Evolutionary conservation across 1,140 invertebrate genomes (phyloP).

Genomic region (Hyles euphorbiae): DNA sequence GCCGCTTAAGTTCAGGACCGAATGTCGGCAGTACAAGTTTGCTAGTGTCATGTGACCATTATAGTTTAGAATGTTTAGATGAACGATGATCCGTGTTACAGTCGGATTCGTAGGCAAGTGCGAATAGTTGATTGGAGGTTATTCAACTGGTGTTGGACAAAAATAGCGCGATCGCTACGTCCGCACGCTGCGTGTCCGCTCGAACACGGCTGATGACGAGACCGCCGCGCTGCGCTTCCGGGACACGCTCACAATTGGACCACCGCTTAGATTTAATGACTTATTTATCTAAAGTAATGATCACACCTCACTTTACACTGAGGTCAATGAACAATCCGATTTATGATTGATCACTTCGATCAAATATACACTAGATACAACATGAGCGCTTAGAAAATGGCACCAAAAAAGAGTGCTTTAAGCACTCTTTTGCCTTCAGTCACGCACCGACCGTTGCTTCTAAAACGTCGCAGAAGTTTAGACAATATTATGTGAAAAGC

Average conservation of each 20-base stretch:
- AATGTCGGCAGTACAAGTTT: not conserved
- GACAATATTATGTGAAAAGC: too few species aligned
- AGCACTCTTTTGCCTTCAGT: too few species aligned
- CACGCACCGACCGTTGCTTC: too few species aligned
- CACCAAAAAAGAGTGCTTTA: too few species aligned
- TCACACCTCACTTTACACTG: slow-evolving; percentile 1
- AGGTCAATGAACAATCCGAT: not conserved
- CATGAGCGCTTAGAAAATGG: too few species aligned
- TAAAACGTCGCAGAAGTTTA: too few species aligned
- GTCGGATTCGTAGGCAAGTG: slow-evolving; percentile 56
- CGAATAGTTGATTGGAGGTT: slow-evolving; percentile 73
- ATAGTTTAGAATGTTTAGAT: slow-evolving; percentile 18
- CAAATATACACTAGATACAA: too few species aligned
- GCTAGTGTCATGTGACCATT: slow-evolving; percentile 4
- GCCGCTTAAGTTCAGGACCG: not conserved
- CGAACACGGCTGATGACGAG: slow-evolving; percentile 39
- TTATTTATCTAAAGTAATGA: not conserved
- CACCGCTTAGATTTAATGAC: slow-evolving; percentile 9
- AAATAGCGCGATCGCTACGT: slow-evolving; percentile 65
- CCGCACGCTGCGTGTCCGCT: slow-evolving; percentile 32
- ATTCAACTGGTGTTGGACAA: slow-evolving; percentile 67
- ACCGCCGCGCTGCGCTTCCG: slow-evolving; percentile 28
- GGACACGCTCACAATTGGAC: slow-evolving; percentile 28
- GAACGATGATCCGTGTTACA: slow-evolving; percentile 31
- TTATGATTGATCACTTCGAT: too few species aligned